These are phyloP conservation scores for Pluvianellus socialis DNA, from an alignment of 2,113 vertebrate genomes.

Conservation along the genomic window DNA sequence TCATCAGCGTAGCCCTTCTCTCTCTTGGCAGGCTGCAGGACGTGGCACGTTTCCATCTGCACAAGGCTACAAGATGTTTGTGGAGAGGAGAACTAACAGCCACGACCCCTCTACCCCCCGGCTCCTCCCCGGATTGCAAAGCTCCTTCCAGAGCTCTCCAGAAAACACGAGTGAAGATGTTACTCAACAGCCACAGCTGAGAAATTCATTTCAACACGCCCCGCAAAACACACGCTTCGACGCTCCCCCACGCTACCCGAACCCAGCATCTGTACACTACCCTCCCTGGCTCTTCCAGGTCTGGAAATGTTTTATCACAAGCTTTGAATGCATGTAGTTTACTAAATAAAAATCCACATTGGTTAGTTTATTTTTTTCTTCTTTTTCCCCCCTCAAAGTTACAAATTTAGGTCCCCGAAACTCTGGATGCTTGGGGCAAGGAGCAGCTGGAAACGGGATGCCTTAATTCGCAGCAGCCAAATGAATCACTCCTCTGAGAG, in stretches of 20 bases:
- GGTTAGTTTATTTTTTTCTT: not conserved
- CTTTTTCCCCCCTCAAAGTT: not conserved
- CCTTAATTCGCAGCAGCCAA: not conserved
- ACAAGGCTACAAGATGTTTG: not conserved
- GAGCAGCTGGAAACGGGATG: not conserved
- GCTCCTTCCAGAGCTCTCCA: not conserved
- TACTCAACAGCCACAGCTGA: not conserved
- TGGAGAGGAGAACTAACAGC: not conserved
- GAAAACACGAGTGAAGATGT: not conserved
- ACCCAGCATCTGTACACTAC: not conserved
- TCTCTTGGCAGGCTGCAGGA: not conserved
- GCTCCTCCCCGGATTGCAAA: not conserved
- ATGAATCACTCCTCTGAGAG: not conserved
- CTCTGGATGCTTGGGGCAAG: rapidly evolving
- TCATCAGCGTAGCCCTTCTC: rapidly evolving
- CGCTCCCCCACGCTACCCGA: rapidly evolving
- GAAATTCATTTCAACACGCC: not conserved
- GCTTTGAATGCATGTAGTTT: not conserved
- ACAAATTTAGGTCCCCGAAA: not conserved
- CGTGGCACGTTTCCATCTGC: not conserved
- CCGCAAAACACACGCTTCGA: not conserved
- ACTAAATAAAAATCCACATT: not conserved
- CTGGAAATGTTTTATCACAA: not conserved
- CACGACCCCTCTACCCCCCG: not conserved
- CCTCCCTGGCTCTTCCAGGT: rapidly evolving